phyloP scores from a whole-genome alignment of 2,888 invertebrate genomes.

The Altica lythri region DNA sequence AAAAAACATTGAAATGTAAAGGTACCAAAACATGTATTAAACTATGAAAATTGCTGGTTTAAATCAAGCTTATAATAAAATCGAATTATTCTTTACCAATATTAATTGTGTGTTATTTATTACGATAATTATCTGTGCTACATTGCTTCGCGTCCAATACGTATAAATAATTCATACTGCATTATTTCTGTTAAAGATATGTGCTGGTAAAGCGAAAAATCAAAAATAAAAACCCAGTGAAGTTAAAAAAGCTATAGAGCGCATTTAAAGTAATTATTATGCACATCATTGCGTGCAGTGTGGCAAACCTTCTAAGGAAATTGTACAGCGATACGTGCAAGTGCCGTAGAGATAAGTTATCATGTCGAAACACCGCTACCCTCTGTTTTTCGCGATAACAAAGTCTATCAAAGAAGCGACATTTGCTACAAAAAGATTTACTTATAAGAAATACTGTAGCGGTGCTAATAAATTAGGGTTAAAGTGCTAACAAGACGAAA shows the following conservation, averaged over 20 bases:
- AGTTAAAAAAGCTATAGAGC: slow-evolving; percentile 18
- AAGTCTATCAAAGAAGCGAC: slow-evolving; percentile 26
- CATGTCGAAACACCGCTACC: slow-evolving; percentile 30
- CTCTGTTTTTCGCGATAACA: slow-evolving; percentile 31
- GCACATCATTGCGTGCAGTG: slow-evolving; percentile 56
- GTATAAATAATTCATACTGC: no score
- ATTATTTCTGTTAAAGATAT: no score
- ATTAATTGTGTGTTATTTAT: no score
- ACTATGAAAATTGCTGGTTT: no score
- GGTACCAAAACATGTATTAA: no score
- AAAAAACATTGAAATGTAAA: no score
- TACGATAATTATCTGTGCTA: no score
- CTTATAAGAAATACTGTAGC: slow-evolving; percentile 28
- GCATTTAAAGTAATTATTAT: slow-evolving; percentile 50
- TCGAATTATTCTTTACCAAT: no score
- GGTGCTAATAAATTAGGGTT: slow-evolving; percentile 39
- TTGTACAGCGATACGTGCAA: slow-evolving; percentile 52
- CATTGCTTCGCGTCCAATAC: no score
- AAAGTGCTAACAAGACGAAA: slow-evolving; percentile 41
- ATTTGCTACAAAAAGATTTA: slow-evolving; percentile 27
- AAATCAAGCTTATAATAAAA: no score
- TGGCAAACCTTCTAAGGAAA: slow-evolving; percentile 51
- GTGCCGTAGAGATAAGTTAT: slow-evolving; percentile 33
- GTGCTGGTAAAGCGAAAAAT: no score
- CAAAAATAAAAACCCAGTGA: no score